Conservation (phyloP, 2,113 vertebrate species). For the Marmota flaviventris region DNA sequence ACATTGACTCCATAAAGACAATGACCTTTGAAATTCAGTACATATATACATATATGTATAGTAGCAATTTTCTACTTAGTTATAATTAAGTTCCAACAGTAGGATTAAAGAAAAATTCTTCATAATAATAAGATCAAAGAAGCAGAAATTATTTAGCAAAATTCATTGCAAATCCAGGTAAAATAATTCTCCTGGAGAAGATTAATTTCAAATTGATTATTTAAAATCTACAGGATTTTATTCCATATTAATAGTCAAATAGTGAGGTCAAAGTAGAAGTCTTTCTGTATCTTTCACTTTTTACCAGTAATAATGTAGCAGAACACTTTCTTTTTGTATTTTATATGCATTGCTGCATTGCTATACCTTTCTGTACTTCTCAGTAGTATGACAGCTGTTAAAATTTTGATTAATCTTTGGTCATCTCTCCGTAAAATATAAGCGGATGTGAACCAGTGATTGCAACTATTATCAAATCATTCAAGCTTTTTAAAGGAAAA, state of each 20-base stretch:
- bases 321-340: background rate
- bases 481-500: conserved; percentile 53
- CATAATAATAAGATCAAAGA: background rate
- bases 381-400: conserved; percentile 11
- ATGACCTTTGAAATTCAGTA: background rate
- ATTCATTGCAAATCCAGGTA: background rate
- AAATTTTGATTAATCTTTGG: conserved; percentile 64
- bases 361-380: background rate
- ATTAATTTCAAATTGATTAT: background rate
- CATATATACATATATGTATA: background rate
- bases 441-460: conserved; percentile 51
- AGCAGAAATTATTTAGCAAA: no score
- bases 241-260: background rate
- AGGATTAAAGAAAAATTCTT: background rate
- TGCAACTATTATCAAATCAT: background rate
- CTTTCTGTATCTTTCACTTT: background rate
- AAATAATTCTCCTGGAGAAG: background rate
- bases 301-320: background rate
- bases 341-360: background rate
- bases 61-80: background rate
- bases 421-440: conserved; percentile 32
- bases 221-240: background rate
- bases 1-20: background rate
- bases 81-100: background rate
- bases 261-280: background rate